Evolutionary conservation across 2,113 vertebrate genomes (phyloP), one percentile per base, ranked within the genome.

Genomic region (Carlito syrichta): DNA sequence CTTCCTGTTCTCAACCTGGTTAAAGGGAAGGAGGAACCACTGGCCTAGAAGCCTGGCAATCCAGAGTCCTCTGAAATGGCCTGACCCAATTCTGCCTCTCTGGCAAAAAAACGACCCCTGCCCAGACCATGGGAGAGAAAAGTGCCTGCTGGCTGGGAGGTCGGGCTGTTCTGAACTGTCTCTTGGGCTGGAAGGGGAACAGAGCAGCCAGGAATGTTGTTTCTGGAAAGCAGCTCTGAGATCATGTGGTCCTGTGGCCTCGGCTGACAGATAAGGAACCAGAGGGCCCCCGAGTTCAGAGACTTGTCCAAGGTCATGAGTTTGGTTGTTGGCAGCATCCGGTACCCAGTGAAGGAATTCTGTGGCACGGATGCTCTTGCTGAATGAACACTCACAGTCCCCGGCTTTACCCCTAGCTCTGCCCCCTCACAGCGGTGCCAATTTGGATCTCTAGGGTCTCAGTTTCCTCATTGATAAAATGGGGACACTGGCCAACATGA

Each of bases 171-270:
- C 73, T 10, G 8, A 13, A 30, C 32, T 19, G 48, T 58, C 77
- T 68, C 22, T 14, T 6, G n/a, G 68, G 56, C 79, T 95, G 86
- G 89, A 89, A 58, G 22, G 52, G 56, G 50, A 79, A 86, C 86
- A 95, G 74, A 89, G 56, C 52, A 74, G 40, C 43, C 50, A 48
- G 48, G 94, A 94, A 96, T 96, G 86, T 95, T 96, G 94, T 81
- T 96, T 90, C 88, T 90, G 94, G 97, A 91, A 95, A 63, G 38
- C 89, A 32, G 86, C 83, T 78, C 48, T 0, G 1, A 60, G 66
- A 62, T 79, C 77, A 81, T 2, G 16, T 2, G 6, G 86, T 91
- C 86, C 91, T 8, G 0, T 20, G 91, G 88, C 71, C 89, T 93
- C 2, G 5, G 77, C 66, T 78, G 89, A 78, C 86, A 93, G 94